Percentiles rank a stretch among this genome's conserved stretches.
These are phyloP conservation scores for Drosophila limbata DNA, from an alignment of 2,888 invertebrate species.

Conservation along the genomic window DNA sequence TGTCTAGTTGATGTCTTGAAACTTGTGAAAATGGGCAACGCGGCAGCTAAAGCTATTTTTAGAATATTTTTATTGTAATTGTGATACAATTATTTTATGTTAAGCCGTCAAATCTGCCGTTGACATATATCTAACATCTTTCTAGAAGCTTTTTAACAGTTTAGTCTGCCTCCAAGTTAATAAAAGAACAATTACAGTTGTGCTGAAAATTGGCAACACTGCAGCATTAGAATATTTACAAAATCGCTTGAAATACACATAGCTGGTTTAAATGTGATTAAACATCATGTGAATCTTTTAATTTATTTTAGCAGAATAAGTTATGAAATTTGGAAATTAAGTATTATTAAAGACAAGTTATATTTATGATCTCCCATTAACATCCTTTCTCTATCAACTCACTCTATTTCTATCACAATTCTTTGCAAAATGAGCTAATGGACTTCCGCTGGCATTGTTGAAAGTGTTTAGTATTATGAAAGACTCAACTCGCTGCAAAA, in stretches of 20 bases:
- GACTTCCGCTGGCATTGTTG: conserved; percentile 34
- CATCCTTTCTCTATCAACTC: background rate
- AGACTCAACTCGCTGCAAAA: conserved; percentile 14
- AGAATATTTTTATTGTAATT: too few relatives aligned
- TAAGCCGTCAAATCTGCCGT: too few relatives aligned
- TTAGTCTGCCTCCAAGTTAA: background rate
- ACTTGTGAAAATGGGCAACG: background rate
- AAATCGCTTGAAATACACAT: too few relatives aligned
- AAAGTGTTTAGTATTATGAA: conserved; percentile 10
- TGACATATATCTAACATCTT: too few relatives aligned
- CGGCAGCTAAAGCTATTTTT: background rate
- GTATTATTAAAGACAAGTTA: background rate
- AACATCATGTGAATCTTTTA: background rate
- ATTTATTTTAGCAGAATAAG: too few relatives aligned
- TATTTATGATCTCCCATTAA: background rate
- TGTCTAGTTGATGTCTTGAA: background rate
- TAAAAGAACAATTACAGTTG: background rate
- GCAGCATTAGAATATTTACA: background rate
- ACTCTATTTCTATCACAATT: background rate
- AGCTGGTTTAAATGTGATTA: too few relatives aligned
- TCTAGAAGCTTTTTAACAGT: too few relatives aligned
- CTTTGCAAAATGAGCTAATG: conserved; percentile 24
- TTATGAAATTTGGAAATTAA: too few relatives aligned
- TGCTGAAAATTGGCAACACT: conserved; percentile 2
- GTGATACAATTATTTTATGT: too few relatives aligned